Evolutionary conservation across 2,113 vertebrate species (phyloP).

Genomic region (Triplophysa siluroides): DNA sequence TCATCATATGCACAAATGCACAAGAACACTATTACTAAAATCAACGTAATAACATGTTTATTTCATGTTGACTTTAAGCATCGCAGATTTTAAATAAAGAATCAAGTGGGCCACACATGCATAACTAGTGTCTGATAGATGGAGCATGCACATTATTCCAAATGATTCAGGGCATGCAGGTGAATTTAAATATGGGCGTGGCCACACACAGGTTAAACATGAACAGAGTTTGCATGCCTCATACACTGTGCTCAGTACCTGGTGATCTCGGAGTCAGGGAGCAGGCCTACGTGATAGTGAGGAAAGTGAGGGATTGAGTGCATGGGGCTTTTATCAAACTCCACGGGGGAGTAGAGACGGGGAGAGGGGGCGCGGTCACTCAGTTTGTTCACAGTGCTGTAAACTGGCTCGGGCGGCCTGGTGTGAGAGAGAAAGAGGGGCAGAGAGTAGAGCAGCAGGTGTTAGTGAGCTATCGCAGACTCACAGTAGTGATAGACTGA

Average conservation of each 20-base stretch:
- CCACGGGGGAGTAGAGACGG: slow-evolving; percentile 92
- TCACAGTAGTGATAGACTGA: background rate
- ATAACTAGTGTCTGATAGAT: background rate
- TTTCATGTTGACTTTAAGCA: too few species aligned
- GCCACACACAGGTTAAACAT: background rate
- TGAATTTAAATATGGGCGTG: background rate
- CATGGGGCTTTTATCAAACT: slow-evolving; percentile 94
- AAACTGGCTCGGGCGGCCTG: slow-evolving; percentile 97
- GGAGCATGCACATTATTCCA: background rate
- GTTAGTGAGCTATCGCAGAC: slow-evolving; percentile 22
- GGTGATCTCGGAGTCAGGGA: slow-evolving; percentile 92
- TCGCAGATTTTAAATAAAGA: background rate
- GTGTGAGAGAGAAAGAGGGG: slow-evolving; percentile 74
- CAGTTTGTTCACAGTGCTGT: slow-evolving; percentile 99
- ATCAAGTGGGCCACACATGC: background rate
- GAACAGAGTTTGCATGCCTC: slow-evolving; percentile 4
- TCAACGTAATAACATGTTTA: too few species aligned
- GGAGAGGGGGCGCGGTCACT: slow-evolving; percentile 94
- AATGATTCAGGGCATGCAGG: background rate
- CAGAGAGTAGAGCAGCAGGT: slow-evolving; percentile 40
- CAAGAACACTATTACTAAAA: too few species aligned
- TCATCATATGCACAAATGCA: too few species aligned
- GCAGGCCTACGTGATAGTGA: slow-evolving; percentile 93
- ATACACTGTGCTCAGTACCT: slow-evolving; percentile 81
- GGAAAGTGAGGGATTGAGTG: slow-evolving; percentile 87